Base-by-base conservation (phyloP, 2,113 vertebrate species). In the Nansenia antarctica region DNA sequence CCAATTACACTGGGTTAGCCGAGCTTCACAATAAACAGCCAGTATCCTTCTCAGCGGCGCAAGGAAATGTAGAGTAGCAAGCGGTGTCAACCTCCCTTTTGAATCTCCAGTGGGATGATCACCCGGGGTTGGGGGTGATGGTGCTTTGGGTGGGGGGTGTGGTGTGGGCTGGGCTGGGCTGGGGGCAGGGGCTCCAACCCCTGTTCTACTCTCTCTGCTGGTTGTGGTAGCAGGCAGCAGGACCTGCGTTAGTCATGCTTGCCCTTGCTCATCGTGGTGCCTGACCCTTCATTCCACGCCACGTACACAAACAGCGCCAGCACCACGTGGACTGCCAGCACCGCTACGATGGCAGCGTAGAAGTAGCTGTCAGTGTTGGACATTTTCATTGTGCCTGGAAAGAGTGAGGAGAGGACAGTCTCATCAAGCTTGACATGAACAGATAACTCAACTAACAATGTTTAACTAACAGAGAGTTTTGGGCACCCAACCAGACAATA, bases 201-300 rank as follows among this genome's bases (percentile, higher is more conserved):
- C 18, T 22, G 7, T 12, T 77, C 59, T 27, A 24, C 61, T 76
- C 78, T 79, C 69, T 65, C 6, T 37, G n/a, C 57, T 9, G 63
- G 77, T n/a, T n/a, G n/a, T n/a, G n/a, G n/a, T n/a, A n/a, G 67
- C 55, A 27, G 72, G 76, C 14, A 11, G 7, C 49, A 73, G 54
- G 58, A 67, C 62, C 3, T 9, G 68, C 53, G 70, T 94, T 88
- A 98, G 87, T 98, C 96, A 80, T 98, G 92, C 80, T 98, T 98
- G 80, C 95, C 95, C 90, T 96, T 96, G 20, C 92, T 91, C 93
- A 93, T 96, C 55, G 96, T 92, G 5, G 92, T 86, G 2, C n/a
- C n/a, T n/a, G n/a, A n/a, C n/a, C 95, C 96, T 93, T 98, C 96
- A 5, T 93, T 98, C 96, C 96, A 98, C 0, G 96, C 96, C 37